Conservation (phyloP, 2,797 vertebrate genomes). For the Eutrigla gurnardus region DNA sequence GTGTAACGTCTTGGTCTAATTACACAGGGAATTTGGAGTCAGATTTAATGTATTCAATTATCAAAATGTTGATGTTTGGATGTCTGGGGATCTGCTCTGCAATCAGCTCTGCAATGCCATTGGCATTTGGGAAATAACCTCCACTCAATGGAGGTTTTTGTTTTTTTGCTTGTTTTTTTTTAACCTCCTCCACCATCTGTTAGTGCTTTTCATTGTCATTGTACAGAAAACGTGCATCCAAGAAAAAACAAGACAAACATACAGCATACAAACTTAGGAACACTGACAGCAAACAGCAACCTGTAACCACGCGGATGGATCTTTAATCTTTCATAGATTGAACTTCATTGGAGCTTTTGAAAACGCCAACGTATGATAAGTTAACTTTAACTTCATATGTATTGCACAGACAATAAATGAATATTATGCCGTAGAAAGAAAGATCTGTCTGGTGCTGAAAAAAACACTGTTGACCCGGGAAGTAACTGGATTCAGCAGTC, state of each 20-base stretch:
- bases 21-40: not conserved
- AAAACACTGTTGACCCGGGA: not conserved
- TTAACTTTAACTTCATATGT: too few relatives aligned
- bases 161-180: not conserved
- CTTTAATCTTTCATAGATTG: too few relatives aligned
- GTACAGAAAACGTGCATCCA: too few relatives aligned
- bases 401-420: too few relatives aligned
- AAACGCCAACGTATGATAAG: too few relatives aligned
- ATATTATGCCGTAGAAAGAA: too few relatives aligned
- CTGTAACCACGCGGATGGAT: too few relatives aligned
- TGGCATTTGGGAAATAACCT: constrained; percentile 5
- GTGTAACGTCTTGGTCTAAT: not conserved
- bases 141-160: not conserved
- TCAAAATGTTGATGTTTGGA: not conserved
- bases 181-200: not conserved
- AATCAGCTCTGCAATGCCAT: not conserved
- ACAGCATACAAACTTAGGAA: too few relatives aligned
- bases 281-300: too few relatives aligned
- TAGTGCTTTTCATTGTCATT: too few relatives aligned
- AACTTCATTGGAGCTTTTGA: too few relatives aligned
- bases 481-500: not conserved
- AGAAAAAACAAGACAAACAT: too few relatives aligned
- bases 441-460: constrained; percentile 3
- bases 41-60: constrained; percentile 1
- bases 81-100: constrained; percentile 1